These are phyloP conservation scores for Gambusia yucatana DNA, from an alignment of 2,797 vertebrate species.

Conservation along the genomic window DNA sequence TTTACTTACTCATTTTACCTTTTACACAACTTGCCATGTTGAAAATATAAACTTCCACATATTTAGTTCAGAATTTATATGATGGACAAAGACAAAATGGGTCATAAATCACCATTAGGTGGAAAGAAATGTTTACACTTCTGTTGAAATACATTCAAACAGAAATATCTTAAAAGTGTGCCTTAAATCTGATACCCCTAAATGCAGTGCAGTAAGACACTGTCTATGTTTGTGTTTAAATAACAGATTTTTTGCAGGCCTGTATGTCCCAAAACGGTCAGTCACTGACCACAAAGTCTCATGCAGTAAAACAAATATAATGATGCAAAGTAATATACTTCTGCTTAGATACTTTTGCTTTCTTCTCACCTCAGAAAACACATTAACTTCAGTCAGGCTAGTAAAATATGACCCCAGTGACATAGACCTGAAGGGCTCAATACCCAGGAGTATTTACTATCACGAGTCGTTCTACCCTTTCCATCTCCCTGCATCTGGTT, in stretches of 20 bases:
- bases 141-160: neutral
- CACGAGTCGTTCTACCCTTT: constrained; percentile 51
- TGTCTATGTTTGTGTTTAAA: neutral
- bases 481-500: constrained; percentile 67
- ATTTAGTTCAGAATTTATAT: neutral
- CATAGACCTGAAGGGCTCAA: constrained; percentile 65
- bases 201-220: neutral
- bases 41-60: neutral
- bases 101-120: neutral
- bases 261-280: neutral
- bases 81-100: neutral
- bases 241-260: neutral
- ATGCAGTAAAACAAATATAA: constrained; percentile 10
- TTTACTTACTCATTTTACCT: too few species aligned
- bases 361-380: constrained; percentile 45
- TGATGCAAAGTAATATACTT: constrained; percentile 15
- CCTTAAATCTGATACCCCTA: neutral
- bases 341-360: constrained; percentile 27
- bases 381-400: constrained; percentile 56
- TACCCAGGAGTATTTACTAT: constrained; percentile 67
- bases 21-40: neutral
- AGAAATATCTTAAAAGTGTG: neutral
- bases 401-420: constrained; percentile 62
- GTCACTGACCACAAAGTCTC: neutral
- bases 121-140: neutral